Percentiles rank a stretch among this genome's conserved stretches.
These are phyloP conservation scores for Drosophila tristis DNA, from an alignment of 1,140 invertebrate species.

Conservation along the genomic window DNA sequence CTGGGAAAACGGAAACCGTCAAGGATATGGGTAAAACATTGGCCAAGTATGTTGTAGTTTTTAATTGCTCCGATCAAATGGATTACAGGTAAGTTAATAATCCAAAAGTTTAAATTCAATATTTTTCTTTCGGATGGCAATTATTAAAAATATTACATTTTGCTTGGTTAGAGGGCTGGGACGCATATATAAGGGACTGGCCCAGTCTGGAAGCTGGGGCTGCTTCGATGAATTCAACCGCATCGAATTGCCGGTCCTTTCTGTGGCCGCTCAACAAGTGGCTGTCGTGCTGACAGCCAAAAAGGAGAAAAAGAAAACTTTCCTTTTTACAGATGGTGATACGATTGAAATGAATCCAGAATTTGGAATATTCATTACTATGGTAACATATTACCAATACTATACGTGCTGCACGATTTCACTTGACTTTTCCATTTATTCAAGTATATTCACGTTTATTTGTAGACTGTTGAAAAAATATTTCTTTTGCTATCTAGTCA, in stretches of 20 bases:
- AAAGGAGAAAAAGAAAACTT: slow-evolving; percentile 95
- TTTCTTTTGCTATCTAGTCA: too few relatives aligned
- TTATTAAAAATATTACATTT: slow-evolving; percentile 9
- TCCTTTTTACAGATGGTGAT: slow-evolving; percentile 97
- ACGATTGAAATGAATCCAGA: slow-evolving; percentile 96
- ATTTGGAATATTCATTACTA: slow-evolving; percentile 98
- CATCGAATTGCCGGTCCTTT: slow-evolving; percentile 97
- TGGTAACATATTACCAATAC: slow-evolving; percentile 87
- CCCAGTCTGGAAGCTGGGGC: slow-evolving; percentile 98
- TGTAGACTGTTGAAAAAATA: too few relatives aligned
- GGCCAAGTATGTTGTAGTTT: slow-evolving; percentile 98
- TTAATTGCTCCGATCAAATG: slow-evolving; percentile 99
- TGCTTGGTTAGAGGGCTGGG: slow-evolving; percentile 89
- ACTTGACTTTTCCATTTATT: not conserved
- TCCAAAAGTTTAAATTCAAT: too few relatives aligned
- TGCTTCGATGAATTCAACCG: slow-evolving; percentile 93
- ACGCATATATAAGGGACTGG: slow-evolving; percentile 94
- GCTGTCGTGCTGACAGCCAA: slow-evolving; percentile 96
- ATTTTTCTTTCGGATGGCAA: slow-evolving; percentile 31
- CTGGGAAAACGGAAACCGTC: slow-evolving; percentile 98
- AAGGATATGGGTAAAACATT: slow-evolving; percentile 99
- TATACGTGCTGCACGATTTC: not conserved
- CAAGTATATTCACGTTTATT: not conserved
- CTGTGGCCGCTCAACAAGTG: slow-evolving; percentile 98
- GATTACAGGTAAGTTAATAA: slow-evolving; percentile 91